Conservation (phyloP, 1,140 invertebrate genomes). For the Drosophila mauritiana region DNA sequence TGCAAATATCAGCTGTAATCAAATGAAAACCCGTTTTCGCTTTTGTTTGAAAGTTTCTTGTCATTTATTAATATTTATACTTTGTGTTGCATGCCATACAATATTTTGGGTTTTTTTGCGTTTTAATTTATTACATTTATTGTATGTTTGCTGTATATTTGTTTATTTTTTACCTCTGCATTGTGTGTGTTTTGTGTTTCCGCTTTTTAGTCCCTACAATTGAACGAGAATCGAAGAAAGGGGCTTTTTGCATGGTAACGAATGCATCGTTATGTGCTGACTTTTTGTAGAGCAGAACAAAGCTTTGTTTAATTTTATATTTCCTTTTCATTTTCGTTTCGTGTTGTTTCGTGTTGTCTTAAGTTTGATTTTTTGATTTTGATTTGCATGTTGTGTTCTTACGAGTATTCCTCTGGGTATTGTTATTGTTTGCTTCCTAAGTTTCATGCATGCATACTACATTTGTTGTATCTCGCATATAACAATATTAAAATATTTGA, state of each 20-base stretch:
- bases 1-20: conserved; percentile 26
- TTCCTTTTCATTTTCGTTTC: not conserved
- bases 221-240: conserved; percentile 39
- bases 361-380: conserved; percentile 71
- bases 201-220: conserved; percentile 38
- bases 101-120: conserved; percentile 48
- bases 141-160: conserved; percentile 34
- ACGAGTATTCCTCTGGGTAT: conserved; percentile 5
- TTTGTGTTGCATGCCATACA: conserved; percentile 67
- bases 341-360: conserved; percentile 45
- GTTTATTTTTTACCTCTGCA: conserved; percentile 39
- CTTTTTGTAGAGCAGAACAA: conserved; percentile 39
- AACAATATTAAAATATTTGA: conserved; percentile 55
- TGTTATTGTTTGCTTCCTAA: conserved; percentile 35
- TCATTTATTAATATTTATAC: conserved; percentile 78
- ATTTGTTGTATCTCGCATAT: conserved; percentile 29
- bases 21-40: conserved; percentile 13
- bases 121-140: conserved; percentile 70
- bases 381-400: conserved; percentile 37
- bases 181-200: not conserved
- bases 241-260: conserved; percentile 12
- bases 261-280: not conserved
- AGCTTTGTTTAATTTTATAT: conserved; percentile 42
- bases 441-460: conserved; percentile 13
- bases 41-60: conserved; percentile 59